Evolutionary conservation across 2,888 invertebrate species (phyloP), one percentile per base, ranked within the genome.

Genomic region (Neocrepidodera transversa): DNA sequence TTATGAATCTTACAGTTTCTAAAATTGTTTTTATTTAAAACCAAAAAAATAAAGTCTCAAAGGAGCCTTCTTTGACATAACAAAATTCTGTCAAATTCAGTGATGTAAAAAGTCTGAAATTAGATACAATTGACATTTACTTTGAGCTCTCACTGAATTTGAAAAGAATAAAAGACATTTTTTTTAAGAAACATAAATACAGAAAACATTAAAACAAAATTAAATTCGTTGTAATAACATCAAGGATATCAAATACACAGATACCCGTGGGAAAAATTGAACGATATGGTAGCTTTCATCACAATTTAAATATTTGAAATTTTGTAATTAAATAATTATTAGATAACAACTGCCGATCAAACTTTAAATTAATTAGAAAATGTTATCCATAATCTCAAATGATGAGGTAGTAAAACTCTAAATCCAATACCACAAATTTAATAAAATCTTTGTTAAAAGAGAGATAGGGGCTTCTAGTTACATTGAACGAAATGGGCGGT

Each of bases 31-130:
- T 23, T 23, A 23, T 23, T 23, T 23, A 23, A 5, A 6, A 6
- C 23, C 23, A 23, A 23, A 23, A 23, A 23, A 23, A 23, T 23
- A 23, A 23, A 23, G 4, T 23, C 6, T 5, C 23, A 23, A 23
- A n/a, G n/a, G 23, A 23, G 23, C 42, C 42, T 42, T 20, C 42
- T 20, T 13, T 5, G 11, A 42, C 6, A 42, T 10, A 42, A 20
- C 23, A n/a, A 11, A 4, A 10, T 40, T 40, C 18, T 7, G n/a
- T 42, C 42, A 23, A 42, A 42, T 42, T 20, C 18, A 20, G 42
- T 42, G 18, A 40, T 10, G n/a, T 20, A 42, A 11, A 42, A 20
- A 20, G 23, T 20, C 18, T 6, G 42, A 42, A 42, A 42, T 42
- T 11, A 42, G 13, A 42, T 11, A 42, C 18, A 42, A 23, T 42